phyloP scores from a whole-genome alignment of 2,113 vertebrate genomes.

The Hemibagrus wyckioides region DNA sequence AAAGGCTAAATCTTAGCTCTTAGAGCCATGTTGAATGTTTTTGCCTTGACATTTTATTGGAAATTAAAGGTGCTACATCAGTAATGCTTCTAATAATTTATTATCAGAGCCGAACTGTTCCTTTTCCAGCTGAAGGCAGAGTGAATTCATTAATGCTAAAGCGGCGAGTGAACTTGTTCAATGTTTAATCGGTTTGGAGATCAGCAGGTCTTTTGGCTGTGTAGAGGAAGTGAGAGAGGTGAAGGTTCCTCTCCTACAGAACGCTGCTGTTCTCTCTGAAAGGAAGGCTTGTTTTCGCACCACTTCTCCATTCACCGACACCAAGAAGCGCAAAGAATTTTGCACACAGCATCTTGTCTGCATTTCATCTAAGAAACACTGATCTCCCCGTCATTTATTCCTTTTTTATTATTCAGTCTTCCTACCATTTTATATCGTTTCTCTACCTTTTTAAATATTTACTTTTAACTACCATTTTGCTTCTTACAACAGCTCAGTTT shows the following conservation, averaged over 20 bases:
- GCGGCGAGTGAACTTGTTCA: slow-evolving; percentile 72
- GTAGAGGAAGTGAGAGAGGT: slow-evolving; percentile 59
- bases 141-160: slow-evolving; percentile 76
- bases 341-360: slow-evolving; percentile 49
- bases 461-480: neutral
- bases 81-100: neutral
- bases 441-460: too few relatives aligned
- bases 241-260: slow-evolving; percentile 71
- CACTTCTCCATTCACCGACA: slow-evolving; percentile 26
- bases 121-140: neutral
- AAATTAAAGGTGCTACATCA: neutral
- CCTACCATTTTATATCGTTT: neutral
- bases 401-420: neutral
- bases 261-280: slow-evolving; percentile 77
- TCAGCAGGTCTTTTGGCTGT: slow-evolving; percentile 65
- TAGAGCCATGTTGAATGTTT: neutral
- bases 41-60: neutral
- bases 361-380: neutral
- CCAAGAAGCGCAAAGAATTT: slow-evolving; percentile 2
- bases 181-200: slow-evolving; percentile 79
- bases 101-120: neutral
- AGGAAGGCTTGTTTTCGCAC: slow-evolving; percentile 72
- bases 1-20: too few relatives aligned
- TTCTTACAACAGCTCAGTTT: neutral
- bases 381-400: neutral